Conservation (phyloP, 2,888 invertebrate genomes). For the Zeuzera pyrina region DNA sequence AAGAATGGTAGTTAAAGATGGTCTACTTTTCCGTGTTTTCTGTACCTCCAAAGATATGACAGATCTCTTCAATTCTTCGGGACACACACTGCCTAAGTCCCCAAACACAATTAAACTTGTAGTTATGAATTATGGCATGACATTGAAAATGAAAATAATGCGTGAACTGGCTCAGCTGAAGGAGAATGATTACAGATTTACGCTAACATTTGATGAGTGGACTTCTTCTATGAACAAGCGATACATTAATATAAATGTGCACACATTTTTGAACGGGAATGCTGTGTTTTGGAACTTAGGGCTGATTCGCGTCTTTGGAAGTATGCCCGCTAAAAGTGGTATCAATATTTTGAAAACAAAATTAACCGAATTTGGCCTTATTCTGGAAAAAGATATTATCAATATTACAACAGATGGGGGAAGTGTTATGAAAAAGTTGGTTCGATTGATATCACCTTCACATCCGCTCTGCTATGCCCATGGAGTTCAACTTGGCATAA, state of each 20-base stretch:
- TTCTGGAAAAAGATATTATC: constrained; percentile 21
- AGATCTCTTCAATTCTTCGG: constrained; percentile 7
- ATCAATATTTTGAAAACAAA: constrained; percentile 16
- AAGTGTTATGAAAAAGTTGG: constrained; percentile 23
- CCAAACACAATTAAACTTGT: constrained; percentile 13
- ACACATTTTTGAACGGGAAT: constrained; percentile 3
- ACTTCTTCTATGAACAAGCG: constrained; percentile 14
- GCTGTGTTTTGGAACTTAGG: constrained; percentile 15
- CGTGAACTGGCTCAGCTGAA: constrained; percentile 10
- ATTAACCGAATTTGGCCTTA: constrained; percentile 17
- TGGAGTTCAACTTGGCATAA: constrained; percentile 1
- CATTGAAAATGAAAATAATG: constrained; percentile 11
- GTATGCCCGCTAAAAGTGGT: constrained; percentile 18
- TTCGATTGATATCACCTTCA: constrained; percentile 14
- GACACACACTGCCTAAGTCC: constrained; percentile 8
- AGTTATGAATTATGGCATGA: constrained; percentile 16
- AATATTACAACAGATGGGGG: constrained; percentile 24
- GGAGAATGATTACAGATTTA: constrained; percentile 11
- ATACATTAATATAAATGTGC: constrained; percentile 14
- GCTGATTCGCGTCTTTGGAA: constrained; percentile 16
- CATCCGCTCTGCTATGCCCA: constrained; percentile 17
- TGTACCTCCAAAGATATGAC: constrained; percentile 12
- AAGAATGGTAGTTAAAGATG: constrained; percentile 16
- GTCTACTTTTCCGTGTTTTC: constrained; percentile 14
- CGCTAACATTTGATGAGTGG: too few species aligned